Evolutionary conservation across 2,888 invertebrate genomes (phyloP), one percentile per base, ranked within the genome.

Genomic region (Parnassius orleans): DNA sequence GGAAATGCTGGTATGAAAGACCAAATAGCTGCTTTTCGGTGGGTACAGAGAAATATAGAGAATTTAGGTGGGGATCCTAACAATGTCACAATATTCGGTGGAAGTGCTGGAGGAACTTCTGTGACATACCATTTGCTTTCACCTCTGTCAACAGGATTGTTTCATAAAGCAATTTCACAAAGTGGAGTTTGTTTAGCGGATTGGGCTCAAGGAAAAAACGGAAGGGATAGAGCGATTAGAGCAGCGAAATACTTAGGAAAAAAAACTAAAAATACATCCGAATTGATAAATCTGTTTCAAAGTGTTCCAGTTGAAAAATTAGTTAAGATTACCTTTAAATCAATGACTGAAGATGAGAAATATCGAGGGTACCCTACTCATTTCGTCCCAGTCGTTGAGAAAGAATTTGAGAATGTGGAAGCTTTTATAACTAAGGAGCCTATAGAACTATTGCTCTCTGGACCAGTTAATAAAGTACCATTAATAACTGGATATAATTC

Each of bases 1-100:
- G 89, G 88, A 0, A 89, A 89, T 58, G 85, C 86, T 41, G 88
- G 86, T 0, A 75, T 88, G 66, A 88, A 85, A 65, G 88, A 89
- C 62, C 86, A 87, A 71, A 83, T 85, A 0, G 69, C 77, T 46
- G 87, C 85, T 3, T 63, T 87, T 15, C 76, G 73, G 14, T 86
- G 86, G 86, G 68, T 87, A 0, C 78, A 80, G 59, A 73, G 80
- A 14, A 86, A 86, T 57, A 85, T 87, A 44, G 71, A 62, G 0
- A 67, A 76, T 41, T 86, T 87, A 61, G 87, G 87, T 2, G 87
- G 87, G 0, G 80, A 87, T 64, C 75, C 82, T 2, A 72, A 81
- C 12, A 83, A 83, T 60, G 74, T 89, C 15, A 88, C 90, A 0
- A 65, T 92, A 57, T 84, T 88, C 64, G 92, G 91, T 1, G 84